Conservation (phyloP, 2,888 invertebrate species). For the Acrobasis suavella region DNA sequence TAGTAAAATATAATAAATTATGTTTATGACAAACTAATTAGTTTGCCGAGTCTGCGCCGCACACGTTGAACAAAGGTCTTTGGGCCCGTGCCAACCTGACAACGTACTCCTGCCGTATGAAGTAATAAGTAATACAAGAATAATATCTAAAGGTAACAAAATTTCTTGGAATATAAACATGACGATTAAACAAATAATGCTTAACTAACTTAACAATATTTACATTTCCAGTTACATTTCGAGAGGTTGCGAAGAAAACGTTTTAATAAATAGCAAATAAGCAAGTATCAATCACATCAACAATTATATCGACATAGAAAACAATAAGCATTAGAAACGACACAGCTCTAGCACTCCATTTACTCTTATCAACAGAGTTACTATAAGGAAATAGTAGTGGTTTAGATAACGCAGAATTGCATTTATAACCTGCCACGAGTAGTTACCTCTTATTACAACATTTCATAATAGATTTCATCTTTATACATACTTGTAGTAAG, state of each 20-base stretch:
- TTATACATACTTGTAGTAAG: neutral
- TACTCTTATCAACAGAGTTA: constrained; percentile 16
- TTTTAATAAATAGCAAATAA: neutral
- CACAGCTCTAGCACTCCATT: neutral
- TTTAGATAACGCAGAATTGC: constrained; percentile 11
- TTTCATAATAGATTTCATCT: too few species aligned
- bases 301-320: neutral
- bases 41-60: constrained; percentile 27
- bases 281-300: neutral
- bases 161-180: constrained; percentile 1
- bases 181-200: neutral
- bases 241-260: neutral
- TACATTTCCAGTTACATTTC: neutral
- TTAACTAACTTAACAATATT: neutral
- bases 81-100: constrained; percentile 62
- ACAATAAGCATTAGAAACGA: neutral
- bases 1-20: constrained; percentile 24
- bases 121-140: constrained; percentile 30
- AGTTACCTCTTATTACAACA: neutral
- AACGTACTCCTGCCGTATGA: constrained; percentile 35
- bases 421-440: constrained; percentile 6
- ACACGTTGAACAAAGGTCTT: constrained; percentile 52
- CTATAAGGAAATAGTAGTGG: constrained; percentile 15
- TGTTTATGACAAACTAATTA: constrained; percentile 28
- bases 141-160: constrained; percentile 26